Base-by-base conservation (phyloP, 2,888 invertebrate genomes). In the Lepidocyrtinus sp. region DNA sequence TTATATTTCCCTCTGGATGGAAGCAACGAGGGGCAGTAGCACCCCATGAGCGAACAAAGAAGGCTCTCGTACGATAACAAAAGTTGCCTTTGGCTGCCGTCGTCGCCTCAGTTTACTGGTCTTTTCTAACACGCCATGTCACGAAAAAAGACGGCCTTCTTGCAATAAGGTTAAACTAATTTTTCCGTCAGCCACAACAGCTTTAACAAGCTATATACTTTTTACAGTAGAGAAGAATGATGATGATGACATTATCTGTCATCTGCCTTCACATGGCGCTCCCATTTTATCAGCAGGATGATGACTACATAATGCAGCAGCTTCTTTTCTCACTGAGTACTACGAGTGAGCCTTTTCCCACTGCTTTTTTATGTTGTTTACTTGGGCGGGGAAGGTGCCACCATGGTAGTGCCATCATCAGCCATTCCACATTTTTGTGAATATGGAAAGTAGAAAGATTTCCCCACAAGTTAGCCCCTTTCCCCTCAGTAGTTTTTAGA, bases 231-330 rank as follows among this genome's bases (percentile, higher is more conserved):
- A 50, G 15, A 17, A 50, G 50, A 50, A 72, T 72, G 77, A 67
- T 67, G 77, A 72, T 72, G 77, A 72, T 78, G 77, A 78, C 72
- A 78, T 78, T n/a, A 72, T 78, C 77, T 78, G 77, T 78, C 77
- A 72, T 78, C 71, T 71, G 45, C 76, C 25, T 71, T 76, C 65
- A 76, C 27, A 62, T 50, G 55, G 63, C 55, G 50, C 69, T 63
- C 50, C 50, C 75, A 75, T 68, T 69, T 69, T 69, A 62, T 75
- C 64, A 63, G 71, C 62, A 55, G 21, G 50, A 46, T 75, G 75
- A 62, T 67, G 68, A 45, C 61, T 61, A 63, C 68, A 69, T 74
- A 67, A 36, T 59, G 45, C 65, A 59, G 74, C 73, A 74, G 64
- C 73, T 36, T 17, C 26, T 65, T 67, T 75, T 69, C 26, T 59